phyloP scores from a whole-genome alignment of 2,888 invertebrate species.

The Coenonympha arcania region DNA sequence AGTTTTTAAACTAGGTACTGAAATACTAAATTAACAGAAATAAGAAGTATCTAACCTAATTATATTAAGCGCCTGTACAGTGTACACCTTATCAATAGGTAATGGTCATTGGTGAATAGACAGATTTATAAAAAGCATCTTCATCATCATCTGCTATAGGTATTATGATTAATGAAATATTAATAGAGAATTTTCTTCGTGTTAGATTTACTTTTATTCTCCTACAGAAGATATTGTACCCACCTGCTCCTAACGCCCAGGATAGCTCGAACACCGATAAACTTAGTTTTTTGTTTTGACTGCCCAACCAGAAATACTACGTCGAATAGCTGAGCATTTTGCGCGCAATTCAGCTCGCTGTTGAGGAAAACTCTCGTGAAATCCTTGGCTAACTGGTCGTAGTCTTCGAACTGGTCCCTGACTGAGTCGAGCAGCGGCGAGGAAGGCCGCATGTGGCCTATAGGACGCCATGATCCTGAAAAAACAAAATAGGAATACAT shows the following conservation, averaged over 20 bases:
- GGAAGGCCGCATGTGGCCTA: conserved; percentile 94
- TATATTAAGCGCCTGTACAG: too few relatives aligned
- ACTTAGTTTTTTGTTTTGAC: conserved; percentile 91
- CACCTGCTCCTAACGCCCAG: conserved; percentile 91
- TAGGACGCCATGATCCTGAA: conserved; percentile 92
- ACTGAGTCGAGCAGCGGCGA: conserved; percentile 94
- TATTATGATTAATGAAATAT: too few relatives aligned
- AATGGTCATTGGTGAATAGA: too few relatives aligned
- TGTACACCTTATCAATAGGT: too few relatives aligned
- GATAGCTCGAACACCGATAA: conserved; percentile 93
- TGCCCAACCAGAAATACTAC: conserved; percentile 93
- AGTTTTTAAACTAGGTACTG: too few relatives aligned
- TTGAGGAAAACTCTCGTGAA: conserved; percentile 92
- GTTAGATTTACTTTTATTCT: too few relatives aligned
- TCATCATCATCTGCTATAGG: too few relatives aligned
- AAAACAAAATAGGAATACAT: conserved; percentile 2
- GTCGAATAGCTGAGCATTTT: conserved; percentile 89
- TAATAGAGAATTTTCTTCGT: too few relatives aligned
- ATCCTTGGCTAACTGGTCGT: conserved; percentile 94
- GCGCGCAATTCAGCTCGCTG: conserved; percentile 82
- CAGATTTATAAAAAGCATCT: too few relatives aligned
- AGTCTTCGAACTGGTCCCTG: conserved; percentile 93
- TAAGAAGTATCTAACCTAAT: too few relatives aligned
- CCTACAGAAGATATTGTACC: background rate
- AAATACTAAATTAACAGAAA: too few relatives aligned